Evolutionary conservation across 2,888 invertebrate genomes (phyloP), one percentile per base, ranked within the genome.

Genomic region (Chaitophorus viminalis): DNA sequence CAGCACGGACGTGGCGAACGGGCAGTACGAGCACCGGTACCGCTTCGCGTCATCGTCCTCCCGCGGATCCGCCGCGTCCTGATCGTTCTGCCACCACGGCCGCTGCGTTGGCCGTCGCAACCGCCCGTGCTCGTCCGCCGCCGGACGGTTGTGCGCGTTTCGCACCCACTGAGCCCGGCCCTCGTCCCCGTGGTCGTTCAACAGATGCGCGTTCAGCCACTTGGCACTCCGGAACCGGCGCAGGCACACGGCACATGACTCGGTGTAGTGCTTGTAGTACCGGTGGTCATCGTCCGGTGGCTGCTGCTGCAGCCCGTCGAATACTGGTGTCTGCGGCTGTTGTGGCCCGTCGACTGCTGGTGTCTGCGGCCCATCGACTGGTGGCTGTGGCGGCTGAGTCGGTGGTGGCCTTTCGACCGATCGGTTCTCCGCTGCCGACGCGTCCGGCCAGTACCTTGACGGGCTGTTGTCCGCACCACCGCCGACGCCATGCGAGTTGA

Each of bases 21-120:
- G 95, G 91, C 98, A 98, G 91, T 95, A 95, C 75, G 96, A 95
- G 92, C 98, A 98, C 90, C 96, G 95, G 92, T 97, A 98, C 89
- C 95, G 95, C 92, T 97, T 96, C 90, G 94, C 88, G 94, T 94
- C 72, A 94, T 94, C 72, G 94, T 91, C 17, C 93, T 94, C 8
- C 94, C 33, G 11, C 11, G 17, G 36, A 8, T 21, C 78, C 29
- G 29, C 52, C 3, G 25, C 39, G 39, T 31, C 18, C 25, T 39
- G 3, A 29, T 52, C 14, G 46, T 46, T 46, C 52, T 52, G 77
- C 31, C 52, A 18, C 77, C 52, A 18, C 21, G 8, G 72, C 72
- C 33, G 72, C 17, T 72, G 72, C 25, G 3, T 31, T 33, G 1
- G 72, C 33, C 14, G 72, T 33, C 9, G 29, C 46, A 1, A 17